phyloP scores from a whole-genome alignment of 1,140 invertebrate species.

The Delia radicum region DNA sequence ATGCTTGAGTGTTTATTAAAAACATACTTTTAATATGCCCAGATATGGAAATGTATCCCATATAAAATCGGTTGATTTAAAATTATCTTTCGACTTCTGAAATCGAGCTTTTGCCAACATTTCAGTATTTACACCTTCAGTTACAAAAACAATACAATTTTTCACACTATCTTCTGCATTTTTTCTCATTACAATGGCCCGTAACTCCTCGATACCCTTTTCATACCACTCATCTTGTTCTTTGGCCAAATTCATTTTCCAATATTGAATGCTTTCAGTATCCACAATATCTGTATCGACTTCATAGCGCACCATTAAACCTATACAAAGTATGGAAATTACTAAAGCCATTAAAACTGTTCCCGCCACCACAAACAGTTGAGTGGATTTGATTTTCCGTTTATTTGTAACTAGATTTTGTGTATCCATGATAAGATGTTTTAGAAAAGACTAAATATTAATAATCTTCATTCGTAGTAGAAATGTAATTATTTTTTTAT shows the following conservation, averaged over 20 bases:
- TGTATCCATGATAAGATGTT: neutral
- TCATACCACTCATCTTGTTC: slow-evolving; percentile 43
- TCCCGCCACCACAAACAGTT: slow-evolving; percentile 42
- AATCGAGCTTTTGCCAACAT: slow-evolving; percentile 33
- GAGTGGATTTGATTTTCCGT: slow-evolving; percentile 34
- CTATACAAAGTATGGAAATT: slow-evolving; percentile 37
- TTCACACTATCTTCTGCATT: slow-evolving; percentile 1
- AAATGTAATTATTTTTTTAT: no score
- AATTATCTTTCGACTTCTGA: neutral
- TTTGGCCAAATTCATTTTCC: slow-evolving; percentile 38
- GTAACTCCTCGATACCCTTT: slow-evolving; percentile 42
- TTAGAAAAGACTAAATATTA: neutral
- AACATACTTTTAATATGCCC: slow-evolving; percentile 17
- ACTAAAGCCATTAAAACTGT: slow-evolving; percentile 36
- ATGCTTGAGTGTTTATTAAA: no score
- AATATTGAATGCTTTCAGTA: slow-evolving; percentile 42
- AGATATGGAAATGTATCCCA: slow-evolving; percentile 37
- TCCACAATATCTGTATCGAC: slow-evolving; percentile 44
- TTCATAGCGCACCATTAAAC: slow-evolving; percentile 44
- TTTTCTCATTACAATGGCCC: slow-evolving; percentile 27
- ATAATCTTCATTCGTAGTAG: no score
- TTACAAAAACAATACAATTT: slow-evolving; percentile 34
- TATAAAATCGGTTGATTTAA: neutral
- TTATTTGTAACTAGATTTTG: neutral
- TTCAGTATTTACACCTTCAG: slow-evolving; percentile 33